These are phyloP conservation scores for Bombus fervidus DNA, from an alignment of 1,140 invertebrate species.

Conservation along the genomic window DNA sequence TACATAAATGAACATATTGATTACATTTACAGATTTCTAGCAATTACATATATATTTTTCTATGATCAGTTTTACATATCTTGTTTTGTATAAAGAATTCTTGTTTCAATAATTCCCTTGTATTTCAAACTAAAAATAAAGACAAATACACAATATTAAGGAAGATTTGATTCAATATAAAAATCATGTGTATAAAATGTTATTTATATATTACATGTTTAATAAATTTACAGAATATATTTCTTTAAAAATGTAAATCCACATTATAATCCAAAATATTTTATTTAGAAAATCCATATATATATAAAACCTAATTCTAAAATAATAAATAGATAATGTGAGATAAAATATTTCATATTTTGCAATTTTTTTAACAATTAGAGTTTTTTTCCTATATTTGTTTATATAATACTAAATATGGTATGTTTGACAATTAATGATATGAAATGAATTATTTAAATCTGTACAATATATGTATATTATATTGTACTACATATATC, in stretches of 20 bases:
- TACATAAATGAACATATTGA: slow-evolving; percentile 2
- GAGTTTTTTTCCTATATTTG: neutral
- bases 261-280: slow-evolving; percentile 1
- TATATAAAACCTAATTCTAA: neutral
- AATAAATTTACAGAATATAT: slow-evolving; percentile 7
- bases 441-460: neutral
- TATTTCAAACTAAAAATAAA: slow-evolving; percentile 5
- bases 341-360: neutral
- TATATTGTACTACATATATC: neutral
- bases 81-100: slow-evolving; percentile 22
- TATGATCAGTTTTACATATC: slow-evolving; percentile 14
- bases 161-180: neutral
- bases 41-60: slow-evolving; percentile 26
- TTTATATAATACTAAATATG: neutral
- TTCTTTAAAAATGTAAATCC: neutral
- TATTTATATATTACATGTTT: neutral
- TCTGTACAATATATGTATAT: neutral
- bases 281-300: neutral
- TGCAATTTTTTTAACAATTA: neutral
- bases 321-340: neutral
- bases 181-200: neutral
- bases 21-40: slow-evolving; percentile 5
- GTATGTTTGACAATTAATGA: neutral
- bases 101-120: neutral
- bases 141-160: neutral